Base-by-base conservation (phyloP, 2,797 vertebrate species). In the Schizopygopsis pylzovi region DNA sequence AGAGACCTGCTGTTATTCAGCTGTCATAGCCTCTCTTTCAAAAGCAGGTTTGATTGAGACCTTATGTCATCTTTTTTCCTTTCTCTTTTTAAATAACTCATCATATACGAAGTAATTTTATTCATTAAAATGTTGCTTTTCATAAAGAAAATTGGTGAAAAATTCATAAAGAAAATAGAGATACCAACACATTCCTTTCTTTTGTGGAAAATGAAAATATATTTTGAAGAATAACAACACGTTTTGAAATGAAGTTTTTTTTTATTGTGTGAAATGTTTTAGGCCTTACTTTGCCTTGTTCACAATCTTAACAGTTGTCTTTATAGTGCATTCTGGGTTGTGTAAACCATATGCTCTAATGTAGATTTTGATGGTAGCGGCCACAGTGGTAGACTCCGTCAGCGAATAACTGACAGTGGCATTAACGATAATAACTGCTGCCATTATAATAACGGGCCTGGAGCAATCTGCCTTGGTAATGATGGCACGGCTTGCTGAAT, bases 381-480 rank as follows among this genome's bases (percentile, higher is more conserved):
- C 83, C 77, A 71, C 63, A 81, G 67, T 49, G 33, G 79, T 82
- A 82, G 85, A 85, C 37, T 85, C 25, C 39, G 43, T 82, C 47
- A 33, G 83, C 80, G 76, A 82, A 83, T 82, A 86, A 82, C 89
- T 79, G 71, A 63, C 79, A 85, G 81, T 70, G 73, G 84, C 83
- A 85, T 89, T 89, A 86, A 81, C 76, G 79, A 86, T 89, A 86
- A 87, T 86, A 89, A 89, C 87, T 59, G 70, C 79, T 54, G 79
- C 86, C 86, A 80, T 84, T 87, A 79, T 87, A 89, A 89, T 90
- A 85, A 84, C 79, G 59, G 85, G 84, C 86, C 85, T 84, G 84
- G 82, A 87, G 86, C 84, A 89, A 89, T 89, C 87, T 90, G 84
- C 82, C 88, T 81, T 67, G 75, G 84, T 89, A 89, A 90, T 89